Evolutionary conservation across 2,113 vertebrate genomes (phyloP), one percentile per base, ranked within the genome.

Genomic region (Sinocyclocheilus grahami): DNA sequence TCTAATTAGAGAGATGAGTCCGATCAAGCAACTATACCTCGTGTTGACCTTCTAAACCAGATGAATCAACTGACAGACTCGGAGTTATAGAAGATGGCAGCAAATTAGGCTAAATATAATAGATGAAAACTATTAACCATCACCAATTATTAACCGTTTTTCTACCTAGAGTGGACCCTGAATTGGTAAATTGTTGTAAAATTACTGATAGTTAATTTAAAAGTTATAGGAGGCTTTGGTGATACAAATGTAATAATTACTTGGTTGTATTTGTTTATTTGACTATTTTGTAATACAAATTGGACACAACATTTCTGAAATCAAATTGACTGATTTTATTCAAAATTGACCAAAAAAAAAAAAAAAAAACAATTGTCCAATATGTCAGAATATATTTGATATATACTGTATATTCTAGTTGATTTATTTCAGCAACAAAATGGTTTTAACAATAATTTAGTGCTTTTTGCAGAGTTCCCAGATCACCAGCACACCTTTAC

Each of bases 11-110:
- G 76, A 80, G 82, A 86, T 69, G 60, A 84, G 81, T 76, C 83
- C 84, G 11, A 76, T 88, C 24, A 82, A 84, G 74, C 77, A 80
- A 30, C 69, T 81, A 83, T 84, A 86, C 88, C 87, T 51, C 88
- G 86, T 89, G 86, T 55, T 92, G 90, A 91, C 89, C 91, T 69
- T 83, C 63, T 37, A 5, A 48, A 33, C 39, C 22, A 75, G 67
- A 72, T 9, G n/a, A 87, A 74, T 63, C 77, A 55, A 55, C 18
- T 75, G 18, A 76, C 46, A 83, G n/a, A 6, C 7, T 51, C 48
- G 27, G 72, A 63, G 48, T 58, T 13, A 13, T 37, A 10, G 12
- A 85, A 33, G 72, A 69, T 16, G 20, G 46, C 51, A 77, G 27
- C 8, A 20, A 22, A 39, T 39, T 5, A 37, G 3, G 69, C 33